Percentiles rank a stretch among this genome's conserved stretches.
Evolutionary conservation across 2,113 vertebrate species (phyloP).

Genomic region (Myocastor coypus): DNA sequence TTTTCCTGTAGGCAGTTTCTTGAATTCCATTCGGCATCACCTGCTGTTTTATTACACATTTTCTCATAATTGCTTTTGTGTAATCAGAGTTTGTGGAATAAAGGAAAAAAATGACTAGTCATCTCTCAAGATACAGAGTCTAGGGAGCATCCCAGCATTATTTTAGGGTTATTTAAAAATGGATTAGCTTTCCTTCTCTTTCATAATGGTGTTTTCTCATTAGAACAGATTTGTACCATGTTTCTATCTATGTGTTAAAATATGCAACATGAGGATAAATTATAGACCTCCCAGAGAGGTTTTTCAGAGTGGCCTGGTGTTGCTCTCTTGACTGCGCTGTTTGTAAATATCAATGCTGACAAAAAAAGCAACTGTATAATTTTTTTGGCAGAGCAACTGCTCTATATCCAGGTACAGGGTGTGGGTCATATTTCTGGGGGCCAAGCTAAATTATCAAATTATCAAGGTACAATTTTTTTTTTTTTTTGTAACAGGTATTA

Average conservation of each 20-base stretch:
- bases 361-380: slow-evolving; percentile 40
- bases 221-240: slow-evolving; percentile 83
- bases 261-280: slow-evolving; percentile 81
- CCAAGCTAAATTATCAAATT: background rate
- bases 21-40: slow-evolving; percentile 78
- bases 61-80: slow-evolving; percentile 85
- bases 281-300: slow-evolving; percentile 55
- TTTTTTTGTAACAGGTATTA: too few species aligned
- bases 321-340: background rate
- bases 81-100: slow-evolving; percentile 80
- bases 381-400: background rate
- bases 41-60: slow-evolving; percentile 83
- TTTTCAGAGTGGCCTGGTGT: background rate
- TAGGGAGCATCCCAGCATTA: slow-evolving; percentile 76
- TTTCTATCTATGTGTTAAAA: slow-evolving; percentile 71
- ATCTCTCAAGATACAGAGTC: slow-evolving; percentile 78
- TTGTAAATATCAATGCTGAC: slow-evolving; percentile 24
- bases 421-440: background rate
- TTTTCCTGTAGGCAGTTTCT: slow-evolving; percentile 62
- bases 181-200: slow-evolving; percentile 82
- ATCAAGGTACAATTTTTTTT: too few species aligned
- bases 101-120: slow-evolving; percentile 79
- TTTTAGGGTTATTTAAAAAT: slow-evolving; percentile 85
- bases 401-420: background rate
- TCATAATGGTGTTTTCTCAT: slow-evolving; percentile 83